These are phyloP conservation scores for Leptogaster cylindrica DNA, from an alignment of 2,888 invertebrate species.

Conservation along the genomic window DNA sequence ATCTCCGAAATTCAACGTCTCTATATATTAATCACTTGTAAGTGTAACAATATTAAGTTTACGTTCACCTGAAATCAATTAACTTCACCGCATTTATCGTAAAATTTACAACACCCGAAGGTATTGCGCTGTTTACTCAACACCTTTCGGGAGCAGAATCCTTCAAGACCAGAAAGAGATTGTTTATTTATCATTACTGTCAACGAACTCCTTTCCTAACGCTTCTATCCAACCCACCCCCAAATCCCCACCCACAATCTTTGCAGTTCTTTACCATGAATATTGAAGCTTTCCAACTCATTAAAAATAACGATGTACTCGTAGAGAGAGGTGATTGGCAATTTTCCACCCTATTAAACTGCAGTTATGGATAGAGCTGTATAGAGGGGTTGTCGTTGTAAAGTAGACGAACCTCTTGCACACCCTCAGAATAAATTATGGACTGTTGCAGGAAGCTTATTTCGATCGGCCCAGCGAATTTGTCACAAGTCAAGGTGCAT, in stretches of 20 bases:
- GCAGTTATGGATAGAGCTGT: slow-evolving; percentile 30
- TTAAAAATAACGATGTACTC: slow-evolving; percentile 38
- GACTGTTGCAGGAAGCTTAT: not conserved
- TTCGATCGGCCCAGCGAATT: not conserved
- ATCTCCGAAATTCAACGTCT: too few relatives aligned
- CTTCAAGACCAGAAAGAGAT: slow-evolving; percentile 1
- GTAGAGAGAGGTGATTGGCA: slow-evolving; percentile 36
- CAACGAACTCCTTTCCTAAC: slow-evolving; percentile 4
- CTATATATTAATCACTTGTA: too few relatives aligned
- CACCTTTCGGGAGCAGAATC: slow-evolving; percentile 1
- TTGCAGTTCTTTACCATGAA: not conserved
- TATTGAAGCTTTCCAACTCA: slow-evolving; percentile 29
- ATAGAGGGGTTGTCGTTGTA: slow-evolving; percentile 6
- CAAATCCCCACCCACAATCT: not conserved
- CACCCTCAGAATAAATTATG: slow-evolving; percentile 2
- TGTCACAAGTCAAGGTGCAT: not conserved
- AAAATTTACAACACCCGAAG: not conserved
- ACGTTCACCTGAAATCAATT: too few relatives aligned
- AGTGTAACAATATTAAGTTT: too few relatives aligned
- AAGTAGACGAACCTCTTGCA: slow-evolving; percentile 3
- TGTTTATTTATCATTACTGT: slow-evolving; percentile 35
- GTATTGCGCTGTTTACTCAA: not conserved
- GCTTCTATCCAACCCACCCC: not conserved
- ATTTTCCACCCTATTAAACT: slow-evolving; percentile 38
- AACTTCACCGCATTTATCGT: not conserved